Percentiles rank a stretch among this genome's conserved stretches.
phyloP scores from a whole-genome alignment of 2,113 vertebrate species.

The Sphaerodactylus townsendi region DNA sequence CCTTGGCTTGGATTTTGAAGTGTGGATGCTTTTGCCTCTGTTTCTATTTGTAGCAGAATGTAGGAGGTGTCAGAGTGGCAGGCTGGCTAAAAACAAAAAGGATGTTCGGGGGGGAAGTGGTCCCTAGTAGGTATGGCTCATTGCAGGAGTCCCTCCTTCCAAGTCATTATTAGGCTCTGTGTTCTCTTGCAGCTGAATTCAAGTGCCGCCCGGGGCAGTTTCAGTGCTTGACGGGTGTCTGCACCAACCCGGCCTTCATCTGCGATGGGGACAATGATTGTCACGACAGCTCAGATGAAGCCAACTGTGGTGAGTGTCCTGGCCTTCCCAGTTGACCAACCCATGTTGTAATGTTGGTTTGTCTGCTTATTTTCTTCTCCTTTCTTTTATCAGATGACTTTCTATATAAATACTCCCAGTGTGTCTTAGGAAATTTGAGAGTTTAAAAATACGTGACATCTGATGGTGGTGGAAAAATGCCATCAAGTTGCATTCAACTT shows the following conservation, averaged over 20 bases:
- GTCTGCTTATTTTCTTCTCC: too few relatives aligned
- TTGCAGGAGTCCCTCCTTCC: neutral
- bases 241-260: slow-evolving; percentile 98
- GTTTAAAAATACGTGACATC: too few relatives aligned
- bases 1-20: neutral
- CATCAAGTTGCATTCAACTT: too few relatives aligned
- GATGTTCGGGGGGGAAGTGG: neutral
- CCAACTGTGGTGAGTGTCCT: slow-evolving; percentile 86
- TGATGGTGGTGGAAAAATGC: too few relatives aligned
- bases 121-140: neutral
- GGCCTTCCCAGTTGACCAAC: accelerated
- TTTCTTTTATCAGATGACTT: too few relatives aligned
- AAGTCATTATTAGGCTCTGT: neutral
- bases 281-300: slow-evolving; percentile 94
- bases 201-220: slow-evolving; percentile 96
- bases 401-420: too few relatives aligned
- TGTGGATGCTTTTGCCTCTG: neutral
- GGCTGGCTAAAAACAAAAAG: neutral
- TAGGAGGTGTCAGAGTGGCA: neutral
- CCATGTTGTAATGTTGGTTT: too few relatives aligned
- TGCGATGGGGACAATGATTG: slow-evolving; percentile 98
- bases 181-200: slow-evolving; percentile 82
- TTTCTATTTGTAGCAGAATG: neutral
- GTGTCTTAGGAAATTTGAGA: too few relatives aligned
- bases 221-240: slow-evolving; percentile 96